phyloP scores from a whole-genome alignment of 2,888 invertebrate species.

The Julus scanicus region DNA sequence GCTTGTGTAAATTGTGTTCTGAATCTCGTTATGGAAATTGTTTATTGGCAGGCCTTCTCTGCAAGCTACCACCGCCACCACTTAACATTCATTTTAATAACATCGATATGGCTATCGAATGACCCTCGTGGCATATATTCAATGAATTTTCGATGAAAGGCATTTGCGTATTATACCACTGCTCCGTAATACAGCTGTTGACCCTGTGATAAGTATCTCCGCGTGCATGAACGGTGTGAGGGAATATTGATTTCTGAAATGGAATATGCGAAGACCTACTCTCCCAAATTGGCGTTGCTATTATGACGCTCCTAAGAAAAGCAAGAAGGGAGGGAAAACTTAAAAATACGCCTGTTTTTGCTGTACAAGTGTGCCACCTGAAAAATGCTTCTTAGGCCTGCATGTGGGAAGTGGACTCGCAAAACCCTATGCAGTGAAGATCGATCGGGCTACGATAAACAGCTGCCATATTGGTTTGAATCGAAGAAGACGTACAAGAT shows the following conservation, averaged over 20 bases:
- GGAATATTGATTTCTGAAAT: constrained; percentile 36
- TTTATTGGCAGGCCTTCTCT: not conserved
- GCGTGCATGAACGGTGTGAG: not conserved
- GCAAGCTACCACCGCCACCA: not conserved
- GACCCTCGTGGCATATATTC: constrained; percentile 9
- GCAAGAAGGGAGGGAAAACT: not conserved
- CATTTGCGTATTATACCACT: not conserved
- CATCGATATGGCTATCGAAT: not conserved
- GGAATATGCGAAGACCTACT: not conserved
- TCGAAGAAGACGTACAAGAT: constrained; percentile 8
- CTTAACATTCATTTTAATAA: not conserved
- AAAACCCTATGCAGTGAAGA: not conserved
- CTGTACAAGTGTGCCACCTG: not conserved
- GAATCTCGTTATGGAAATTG: not conserved
- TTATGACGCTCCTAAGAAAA: constrained; percentile 7
- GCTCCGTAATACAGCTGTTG: constrained; percentile 36
- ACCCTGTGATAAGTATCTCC: constrained; percentile 16
- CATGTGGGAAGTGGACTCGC: not conserved
- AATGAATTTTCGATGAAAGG: not conserved
- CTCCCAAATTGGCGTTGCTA: not conserved
- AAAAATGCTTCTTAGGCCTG: not conserved
- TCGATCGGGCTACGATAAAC: constrained; percentile 20
- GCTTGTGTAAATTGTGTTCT: not conserved
- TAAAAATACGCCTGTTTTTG: not conserved
- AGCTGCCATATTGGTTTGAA: not conserved